Evolutionary conservation across 1,140 invertebrate species (phyloP), one percentile per base, ranked within the genome.

Genomic region (Zaprionus ghesquierei): DNA sequence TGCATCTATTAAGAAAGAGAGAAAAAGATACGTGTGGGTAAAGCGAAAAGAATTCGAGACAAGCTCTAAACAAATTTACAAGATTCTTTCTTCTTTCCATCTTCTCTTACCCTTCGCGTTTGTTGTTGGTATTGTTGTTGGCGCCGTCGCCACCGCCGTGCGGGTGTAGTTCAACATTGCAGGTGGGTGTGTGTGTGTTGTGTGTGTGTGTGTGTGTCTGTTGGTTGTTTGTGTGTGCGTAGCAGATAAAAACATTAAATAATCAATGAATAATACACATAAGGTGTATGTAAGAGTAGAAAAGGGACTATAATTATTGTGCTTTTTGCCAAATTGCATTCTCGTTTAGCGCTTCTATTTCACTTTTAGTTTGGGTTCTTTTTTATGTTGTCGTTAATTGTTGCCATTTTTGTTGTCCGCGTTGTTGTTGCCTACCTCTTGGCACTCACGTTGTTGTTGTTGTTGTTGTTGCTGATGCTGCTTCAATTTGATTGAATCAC

Each of bases 321-420:
- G 66, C 60, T 60, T 59, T 66, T 29, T 66, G 56, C 69, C 59
- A 71, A 51, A 22, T 51, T 50, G 35, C 23, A 41, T 65, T 44
- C 25, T 41, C 29, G 50, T 29, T 59, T 41, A 15, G 18, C n/a
- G 25, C 55, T 60, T 46, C 2, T 38, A 49, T 10, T 61, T 46
- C 1, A 29, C 25, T 35, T 29, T 33, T 44, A 20, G 5, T 46
- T 27, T 10, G 2, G 18, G 1, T 18, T 49, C n/a, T 31, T 23
- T 56, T 50, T 60, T 29, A 0, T 44, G 35, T n/a, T 62, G 38
- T 65, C 27, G 55, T 68, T 22, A 72, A 60, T 72, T 60, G 38
- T 72, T 59, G 63, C 69, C 69, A 72, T 68, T 72, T 72, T 54
- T 66, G 63, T 72, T 66, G 63, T 72, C 53, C 69, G 53, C 55